Base-by-base conservation (phyloP, 2,113 vertebrate genomes). In the Orientallactaga bullata region DNA sequence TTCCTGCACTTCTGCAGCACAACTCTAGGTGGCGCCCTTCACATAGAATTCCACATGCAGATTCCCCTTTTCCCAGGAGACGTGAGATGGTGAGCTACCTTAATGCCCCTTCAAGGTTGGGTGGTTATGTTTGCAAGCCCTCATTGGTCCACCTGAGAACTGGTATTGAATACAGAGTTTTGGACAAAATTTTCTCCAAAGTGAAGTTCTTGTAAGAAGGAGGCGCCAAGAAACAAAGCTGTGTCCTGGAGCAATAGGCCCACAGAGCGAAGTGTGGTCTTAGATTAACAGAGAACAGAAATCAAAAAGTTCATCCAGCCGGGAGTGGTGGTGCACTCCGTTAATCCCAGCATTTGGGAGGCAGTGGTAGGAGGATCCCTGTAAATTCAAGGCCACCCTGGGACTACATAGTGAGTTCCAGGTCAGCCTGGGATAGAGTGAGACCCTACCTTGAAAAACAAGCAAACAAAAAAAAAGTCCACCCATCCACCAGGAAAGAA, bases 1-100 rank as follows among this genome's bases (percentile, higher is more conserved):
- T 84, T 83, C 30, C n/a, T 91, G 79, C 42, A 72, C 35, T 93
- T 61, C 91, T 60, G 71, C 87, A 91, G 90, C 90, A 97, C 96
- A 95, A 83, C 73, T 93, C 87, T 77, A 91, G 91, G 93, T 88
- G 95, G 85, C 21, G 42, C 93, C 42, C 13, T 85, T 76, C 92
- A 69, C 96, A 83, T 35, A 91, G 93, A 87, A 82, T 89, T 94
- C 71, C 37, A 55, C 6, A 30, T 61, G 72, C 47, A 24, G 68
- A 61, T 11, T 13, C 7, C 39, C 24, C 2, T 0, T 18, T 13
- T 7, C 39, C 35, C 17, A 8, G 15, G 13, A 84, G n/a, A 21
- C 26, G 51, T 77, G 84, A 63, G 55, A 42, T 42, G 7, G 39
- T 3, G 28, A 47, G 69, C 23, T 37, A 28, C 37, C 26, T n/a